Evolutionary conservation across 2,113 vertebrate species (phyloP).

Genomic region (Oriolus oriolus): DNA sequence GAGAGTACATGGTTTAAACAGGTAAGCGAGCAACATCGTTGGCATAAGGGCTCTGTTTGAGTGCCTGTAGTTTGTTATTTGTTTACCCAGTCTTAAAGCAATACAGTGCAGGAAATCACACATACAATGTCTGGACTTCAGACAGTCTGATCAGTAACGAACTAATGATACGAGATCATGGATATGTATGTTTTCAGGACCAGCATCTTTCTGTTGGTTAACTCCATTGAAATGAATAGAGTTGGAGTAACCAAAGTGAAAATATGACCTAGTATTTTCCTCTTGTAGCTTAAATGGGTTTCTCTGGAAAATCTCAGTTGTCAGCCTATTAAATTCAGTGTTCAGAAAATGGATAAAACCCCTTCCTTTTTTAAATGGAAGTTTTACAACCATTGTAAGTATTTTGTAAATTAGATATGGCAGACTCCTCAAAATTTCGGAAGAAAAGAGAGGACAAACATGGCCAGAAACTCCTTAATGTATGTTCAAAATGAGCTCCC

Average conservation of each 20-base stretch:
- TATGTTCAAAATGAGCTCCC: background rate
- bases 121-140: background rate
- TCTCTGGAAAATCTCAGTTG: background rate
- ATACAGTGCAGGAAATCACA: background rate
- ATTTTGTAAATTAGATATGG: background rate
- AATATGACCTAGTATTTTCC: background rate
- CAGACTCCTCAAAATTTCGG: background rate
- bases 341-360: background rate
- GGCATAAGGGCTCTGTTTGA: background rate
- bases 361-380: background rate
- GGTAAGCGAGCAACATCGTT: background rate
- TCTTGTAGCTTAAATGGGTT: background rate
- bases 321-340: background rate
- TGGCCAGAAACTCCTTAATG: background rate
- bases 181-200: background rate
- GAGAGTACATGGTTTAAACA: background rate
- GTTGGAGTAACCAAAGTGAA: background rate
- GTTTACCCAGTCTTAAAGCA: background rate
- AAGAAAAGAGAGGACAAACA: background rate
- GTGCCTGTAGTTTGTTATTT: background rate
- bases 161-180: background rate
- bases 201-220: background rate
- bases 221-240: background rate
- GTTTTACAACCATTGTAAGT: background rate
- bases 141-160: background rate